Evolutionary conservation across 2,888 invertebrate species (phyloP).

Genomic region (Phengaris alcon): DNA sequence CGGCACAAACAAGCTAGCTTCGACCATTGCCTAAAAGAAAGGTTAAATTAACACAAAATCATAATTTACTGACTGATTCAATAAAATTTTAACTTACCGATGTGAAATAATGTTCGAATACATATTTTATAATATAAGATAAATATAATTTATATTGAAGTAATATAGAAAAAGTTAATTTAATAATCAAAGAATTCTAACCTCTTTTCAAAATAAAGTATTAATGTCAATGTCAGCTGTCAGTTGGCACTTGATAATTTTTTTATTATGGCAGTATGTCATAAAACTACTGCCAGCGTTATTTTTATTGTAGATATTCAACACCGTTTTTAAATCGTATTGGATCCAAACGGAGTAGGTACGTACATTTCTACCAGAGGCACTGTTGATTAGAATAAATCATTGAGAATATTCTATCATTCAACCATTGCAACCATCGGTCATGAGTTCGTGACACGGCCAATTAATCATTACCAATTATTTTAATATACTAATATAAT

Average conservation of each 20-base stretch:
- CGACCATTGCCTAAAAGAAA: constrained; percentile 58
- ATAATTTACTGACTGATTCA: constrained; percentile 13
- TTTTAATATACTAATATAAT: too few relatives aligned
- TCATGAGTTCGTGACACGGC: too few relatives aligned
- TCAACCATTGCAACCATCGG: too few relatives aligned
- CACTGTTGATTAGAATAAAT: too few relatives aligned
- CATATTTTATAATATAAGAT: constrained; percentile 42
- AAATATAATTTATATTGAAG: background rate
- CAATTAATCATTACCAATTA: too few relatives aligned
- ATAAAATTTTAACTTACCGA: constrained; percentile 45
- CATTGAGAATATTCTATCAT: too few relatives aligned
- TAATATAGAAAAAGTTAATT: background rate
- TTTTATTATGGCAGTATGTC: too few relatives aligned
- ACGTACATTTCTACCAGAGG: too few relatives aligned
- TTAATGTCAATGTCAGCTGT: background rate
- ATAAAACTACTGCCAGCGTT: too few relatives aligned
- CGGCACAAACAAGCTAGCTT: constrained; percentile 60
- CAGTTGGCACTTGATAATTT: background rate
- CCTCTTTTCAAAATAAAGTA: constrained; percentile 5
- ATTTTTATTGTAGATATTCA: too few relatives aligned
- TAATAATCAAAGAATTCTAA: background rate
- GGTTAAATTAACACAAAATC: constrained; percentile 24
- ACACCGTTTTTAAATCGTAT: too few relatives aligned
- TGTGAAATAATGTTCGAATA: constrained; percentile 53
- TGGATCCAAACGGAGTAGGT: too few relatives aligned